Evolutionary conservation across 2,113 vertebrate species (phyloP), one percentile per base, ranked within the genome.

Genomic region (Cochlearius cochlearius): DNA sequence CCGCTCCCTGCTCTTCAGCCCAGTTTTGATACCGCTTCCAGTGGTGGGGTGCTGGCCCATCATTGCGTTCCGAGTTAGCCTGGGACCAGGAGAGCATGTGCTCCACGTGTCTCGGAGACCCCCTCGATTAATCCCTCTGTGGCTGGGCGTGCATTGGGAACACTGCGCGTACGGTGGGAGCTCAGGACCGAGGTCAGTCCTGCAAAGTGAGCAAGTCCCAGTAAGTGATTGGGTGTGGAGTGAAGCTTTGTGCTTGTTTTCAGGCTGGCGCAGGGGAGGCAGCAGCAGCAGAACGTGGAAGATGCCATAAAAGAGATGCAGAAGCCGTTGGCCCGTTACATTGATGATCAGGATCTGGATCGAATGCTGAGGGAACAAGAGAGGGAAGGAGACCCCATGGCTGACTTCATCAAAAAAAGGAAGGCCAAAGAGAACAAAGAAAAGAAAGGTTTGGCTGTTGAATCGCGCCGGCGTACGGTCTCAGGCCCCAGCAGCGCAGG

Each of bases 371-470:
- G 99, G 74, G 99, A 99, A 12, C 98, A 99, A 64, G 98, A 99
- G 95, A 98, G 99, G 47, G 99, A 99, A 0, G 99, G 99, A 8
- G 99, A 99, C 97, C 99, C 99, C 3, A 99, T 99, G 99, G 99
- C 99, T 12, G 98, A 98, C 12, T 98, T 99, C 93, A 98, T 99
- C 59, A 98, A 98, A 81, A 99, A 98, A 50, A 99, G 98, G 73
- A 99, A 99, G 87, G 98, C 98, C 25, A 99, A 98, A 74, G 99
- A 97, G 81, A 93, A 32, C 92, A 98, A 97, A 14, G 98, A 98
- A n/a, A 97, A 97, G 74, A 98, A 98, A 98, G 99, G 99, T 98
- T 77, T 96, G 94, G 4, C 2, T 22, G 15, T 2, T 11, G 64
- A 55, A 7, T 15, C 15, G 3, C 2, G 0, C 5, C 11, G 1